Percentiles rank a stretch among this genome's conserved stretches.
phyloP scores from a whole-genome alignment of 1,140 invertebrate species.

The Drosophila arizonae region DNA sequence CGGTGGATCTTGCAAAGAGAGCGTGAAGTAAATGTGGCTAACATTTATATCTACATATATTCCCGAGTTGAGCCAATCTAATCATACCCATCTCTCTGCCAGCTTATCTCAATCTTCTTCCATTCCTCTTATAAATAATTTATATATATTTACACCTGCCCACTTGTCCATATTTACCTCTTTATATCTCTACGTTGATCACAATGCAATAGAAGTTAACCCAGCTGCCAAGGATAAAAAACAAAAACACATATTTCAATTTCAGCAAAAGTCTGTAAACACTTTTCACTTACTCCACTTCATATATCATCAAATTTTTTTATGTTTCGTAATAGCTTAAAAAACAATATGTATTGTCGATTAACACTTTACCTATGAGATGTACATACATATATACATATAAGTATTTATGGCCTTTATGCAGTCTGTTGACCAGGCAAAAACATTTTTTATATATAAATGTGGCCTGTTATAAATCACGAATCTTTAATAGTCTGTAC shows the following conservation, averaged over 20 bases:
- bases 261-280: neutral
- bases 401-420: slow-evolving; percentile 1
- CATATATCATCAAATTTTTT: neutral
- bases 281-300: neutral
- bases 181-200: neutral
- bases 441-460: slow-evolving; percentile 1
- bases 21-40: too few species aligned
- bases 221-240: neutral
- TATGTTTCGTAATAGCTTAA: neutral
- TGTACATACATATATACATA: neutral
- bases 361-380: slow-evolving; percentile 19
- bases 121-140: too few species aligned
- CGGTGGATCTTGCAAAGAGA: too few species aligned
- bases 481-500: slow-evolving; percentile 58
- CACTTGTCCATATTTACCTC: neutral
- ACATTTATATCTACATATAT: too few species aligned
- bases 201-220: neutral
- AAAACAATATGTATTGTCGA: slow-evolving; percentile 17
- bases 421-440: slow-evolving; percentile 6
- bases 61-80: too few species aligned
- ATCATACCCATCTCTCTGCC: too few species aligned
- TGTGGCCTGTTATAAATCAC: slow-evolving; percentile 59
- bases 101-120: too few species aligned
- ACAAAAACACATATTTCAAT: slow-evolving; percentile 1
- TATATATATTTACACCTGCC: too few species aligned